Percentiles rank a stretch among this genome's conserved stretches.
phyloP scores from a whole-genome alignment of 2,888 invertebrate genomes.

The Diplolepis rosae region DNA sequence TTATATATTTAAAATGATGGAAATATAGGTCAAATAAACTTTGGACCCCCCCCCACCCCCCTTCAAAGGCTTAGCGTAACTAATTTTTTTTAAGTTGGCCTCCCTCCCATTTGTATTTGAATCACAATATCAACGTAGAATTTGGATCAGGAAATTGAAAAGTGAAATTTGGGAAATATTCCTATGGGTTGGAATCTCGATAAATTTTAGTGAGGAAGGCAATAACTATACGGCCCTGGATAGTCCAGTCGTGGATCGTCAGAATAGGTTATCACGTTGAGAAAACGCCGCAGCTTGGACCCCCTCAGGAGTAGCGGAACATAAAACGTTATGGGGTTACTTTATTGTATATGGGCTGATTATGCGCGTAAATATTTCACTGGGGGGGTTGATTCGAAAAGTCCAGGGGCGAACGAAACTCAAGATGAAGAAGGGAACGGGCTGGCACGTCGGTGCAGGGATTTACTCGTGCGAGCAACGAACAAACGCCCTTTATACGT shows the following conservation, averaged over 20 bases:
- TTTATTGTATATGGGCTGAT: slow-evolving; percentile 61
- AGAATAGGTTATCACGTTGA: slow-evolving; percentile 21
- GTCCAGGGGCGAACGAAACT: slow-evolving; percentile 45
- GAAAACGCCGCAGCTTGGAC: slow-evolving; percentile 11
- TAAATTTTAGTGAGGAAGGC: too few relatives aligned
- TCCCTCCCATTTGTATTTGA: too few relatives aligned
- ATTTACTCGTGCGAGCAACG: slow-evolving; percentile 62
- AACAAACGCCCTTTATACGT: slow-evolving; percentile 67
- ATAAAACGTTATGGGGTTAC: slow-evolving; percentile 47
- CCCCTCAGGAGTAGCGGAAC: slow-evolving; percentile 15
- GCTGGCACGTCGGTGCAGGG: slow-evolving; percentile 57
- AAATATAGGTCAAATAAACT: too few relatives aligned
- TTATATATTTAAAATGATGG: too few relatives aligned
- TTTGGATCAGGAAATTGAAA: too few relatives aligned
- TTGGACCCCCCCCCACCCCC: too few relatives aligned
- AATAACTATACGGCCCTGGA: neutral
- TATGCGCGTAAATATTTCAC: slow-evolving; percentile 67
- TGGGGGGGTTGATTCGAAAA: slow-evolving; percentile 45
- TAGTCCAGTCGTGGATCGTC: slow-evolving; percentile 3
- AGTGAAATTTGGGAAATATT: too few relatives aligned
- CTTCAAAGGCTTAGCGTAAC: too few relatives aligned
- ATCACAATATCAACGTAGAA: too few relatives aligned
- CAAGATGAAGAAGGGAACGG: slow-evolving; percentile 41
- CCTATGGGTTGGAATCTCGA: too few relatives aligned
- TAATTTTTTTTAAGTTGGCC: too few relatives aligned